These are phyloP conservation scores for Hylaea fasciaria DNA, from an alignment of 2,888 invertebrate species.

Conservation along the genomic window DNA sequence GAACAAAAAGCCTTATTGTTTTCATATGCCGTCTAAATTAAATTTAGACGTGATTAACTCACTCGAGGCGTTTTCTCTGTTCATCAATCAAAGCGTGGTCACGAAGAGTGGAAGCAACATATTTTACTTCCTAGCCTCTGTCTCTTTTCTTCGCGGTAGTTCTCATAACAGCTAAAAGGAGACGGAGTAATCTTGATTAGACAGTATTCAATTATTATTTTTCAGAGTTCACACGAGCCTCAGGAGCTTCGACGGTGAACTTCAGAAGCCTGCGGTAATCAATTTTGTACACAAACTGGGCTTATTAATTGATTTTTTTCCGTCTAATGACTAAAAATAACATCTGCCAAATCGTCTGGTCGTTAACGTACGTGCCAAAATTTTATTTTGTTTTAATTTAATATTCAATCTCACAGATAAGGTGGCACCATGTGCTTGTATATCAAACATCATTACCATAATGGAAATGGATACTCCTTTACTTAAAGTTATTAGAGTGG, in stretches of 20 bases:
- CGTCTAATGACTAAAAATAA: constrained; percentile 77
- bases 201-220: constrained; percentile 69
- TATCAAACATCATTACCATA: neutral
- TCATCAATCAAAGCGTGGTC: constrained; percentile 80
- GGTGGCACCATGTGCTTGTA: constrained; percentile 35
- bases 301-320: constrained; percentile 80
- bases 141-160: constrained; percentile 58
- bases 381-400: constrained; percentile 46
- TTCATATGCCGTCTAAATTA: constrained; percentile 78
- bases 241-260: constrained; percentile 70
- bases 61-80: constrained; percentile 83
- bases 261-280: constrained; percentile 80
- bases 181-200: constrained; percentile 65
- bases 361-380: constrained; percentile 77
- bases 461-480: neutral
- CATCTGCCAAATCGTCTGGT: constrained; percentile 78
- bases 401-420: constrained; percentile 46
- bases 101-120: constrained; percentile 68
- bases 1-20: constrained; percentile 68
- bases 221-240: constrained; percentile 77
- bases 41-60: constrained; percentile 82
- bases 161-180: constrained; percentile 49
- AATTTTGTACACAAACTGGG: constrained; percentile 82
- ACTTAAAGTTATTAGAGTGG: too few relatives aligned
- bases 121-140: constrained; percentile 67